phyloP scores from a whole-genome alignment of 2,888 invertebrate species.

The Rhagonycha lutea region DNA sequence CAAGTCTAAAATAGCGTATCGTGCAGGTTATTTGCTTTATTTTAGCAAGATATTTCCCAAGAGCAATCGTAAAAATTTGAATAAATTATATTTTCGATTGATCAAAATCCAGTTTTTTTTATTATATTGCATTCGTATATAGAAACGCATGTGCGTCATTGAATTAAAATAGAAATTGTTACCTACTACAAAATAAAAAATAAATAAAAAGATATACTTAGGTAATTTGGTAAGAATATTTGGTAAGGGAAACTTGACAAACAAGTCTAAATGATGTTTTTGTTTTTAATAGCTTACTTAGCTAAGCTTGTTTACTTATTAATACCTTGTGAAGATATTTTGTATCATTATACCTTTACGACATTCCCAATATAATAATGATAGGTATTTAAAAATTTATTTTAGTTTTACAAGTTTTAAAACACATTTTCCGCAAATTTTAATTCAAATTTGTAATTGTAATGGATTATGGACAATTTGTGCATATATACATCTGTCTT shows the following conservation, averaged over 20 bases:
- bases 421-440: neutral
- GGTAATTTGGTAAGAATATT: neutral
- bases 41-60: neutral
- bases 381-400: too few relatives aligned
- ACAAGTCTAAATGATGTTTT: neutral
- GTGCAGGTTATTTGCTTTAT: neutral
- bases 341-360: neutral
- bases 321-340: too few relatives aligned
- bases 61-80: neutral
- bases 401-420: too few relatives aligned
- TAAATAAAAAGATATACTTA: neutral
- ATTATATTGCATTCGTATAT: neutral
- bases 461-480: neutral
- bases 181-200: neutral
- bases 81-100: neutral
- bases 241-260: neutral
- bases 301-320: neutral
- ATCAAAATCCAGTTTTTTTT: neutral
- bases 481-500: neutral
- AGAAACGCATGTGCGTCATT: neutral
- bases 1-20: slow-evolving; percentile 3
- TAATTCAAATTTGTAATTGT: neutral
- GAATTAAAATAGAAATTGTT: neutral
- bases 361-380: too few relatives aligned
- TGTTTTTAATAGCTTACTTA: neutral